Evolutionary conservation across 2,888 invertebrate genomes (phyloP).

Genomic region (Dermolepida albohirtum): DNA sequence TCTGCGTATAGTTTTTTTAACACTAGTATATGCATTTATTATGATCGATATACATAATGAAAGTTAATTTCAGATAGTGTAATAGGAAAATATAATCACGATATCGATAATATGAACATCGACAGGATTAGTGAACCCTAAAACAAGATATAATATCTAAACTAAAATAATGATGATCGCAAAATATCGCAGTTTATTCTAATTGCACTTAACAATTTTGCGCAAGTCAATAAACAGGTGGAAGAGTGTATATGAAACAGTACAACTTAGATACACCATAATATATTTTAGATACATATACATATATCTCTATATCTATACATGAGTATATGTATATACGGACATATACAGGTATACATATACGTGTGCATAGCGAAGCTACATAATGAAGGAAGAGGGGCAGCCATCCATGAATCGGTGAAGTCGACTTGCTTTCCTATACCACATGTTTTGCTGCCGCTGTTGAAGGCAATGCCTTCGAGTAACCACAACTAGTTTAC

Average conservation of each 20-base stretch:
- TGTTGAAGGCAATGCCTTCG: slow-evolving; percentile 53
- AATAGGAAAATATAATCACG: neutral
- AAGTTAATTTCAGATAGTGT: too few relatives aligned
- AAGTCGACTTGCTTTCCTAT: slow-evolving; percentile 47
- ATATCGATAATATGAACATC: neutral
- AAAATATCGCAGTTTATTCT: too few relatives aligned
- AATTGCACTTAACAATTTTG: slow-evolving; percentile 10
- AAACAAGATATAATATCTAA: too few relatives aligned
- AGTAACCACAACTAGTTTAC: slow-evolving; percentile 53
- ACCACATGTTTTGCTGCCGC: slow-evolving; percentile 50
- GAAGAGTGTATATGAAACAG: neutral
- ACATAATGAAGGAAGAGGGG: slow-evolving; percentile 50
- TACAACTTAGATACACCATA: neutral
- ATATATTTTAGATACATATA: neutral
- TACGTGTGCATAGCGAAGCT: slow-evolving; percentile 39
- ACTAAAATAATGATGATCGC: too few relatives aligned
- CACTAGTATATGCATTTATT: too few relatives aligned
- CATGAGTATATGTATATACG: slow-evolving; percentile 1
- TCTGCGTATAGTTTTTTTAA: too few relatives aligned
- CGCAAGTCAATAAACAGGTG: slow-evolving; percentile 33
- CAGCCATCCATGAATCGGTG: slow-evolving; percentile 51
- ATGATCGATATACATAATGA: too few relatives aligned
- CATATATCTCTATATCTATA: slow-evolving; percentile 2
- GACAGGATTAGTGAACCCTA: neutral
- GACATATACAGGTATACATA: slow-evolving; percentile 9